phyloP scores from a whole-genome alignment of 2,797 vertebrate species.

The Ptychadena robeensis region DNA sequence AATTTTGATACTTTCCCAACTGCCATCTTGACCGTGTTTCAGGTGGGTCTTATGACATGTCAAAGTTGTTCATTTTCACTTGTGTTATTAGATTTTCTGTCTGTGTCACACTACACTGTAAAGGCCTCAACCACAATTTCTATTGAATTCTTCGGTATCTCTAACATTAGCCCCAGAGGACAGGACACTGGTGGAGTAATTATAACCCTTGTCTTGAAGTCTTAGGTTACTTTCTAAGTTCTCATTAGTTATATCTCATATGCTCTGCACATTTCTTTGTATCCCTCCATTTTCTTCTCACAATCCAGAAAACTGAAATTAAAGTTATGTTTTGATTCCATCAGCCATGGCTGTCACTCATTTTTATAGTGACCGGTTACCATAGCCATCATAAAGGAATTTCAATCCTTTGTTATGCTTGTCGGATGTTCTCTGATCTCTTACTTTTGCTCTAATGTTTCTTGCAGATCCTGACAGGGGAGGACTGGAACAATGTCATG shows the following conservation, averaged over 20 bases:
- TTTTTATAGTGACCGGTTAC: no score
- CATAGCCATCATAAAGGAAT: background rate
- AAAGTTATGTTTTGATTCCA: background rate
- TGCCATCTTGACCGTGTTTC: conserved; percentile 95
- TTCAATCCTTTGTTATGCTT: background rate
- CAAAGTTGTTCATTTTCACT: no score
- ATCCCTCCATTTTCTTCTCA: no score
- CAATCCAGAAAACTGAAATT: background rate
- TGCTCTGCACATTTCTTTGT: no score
- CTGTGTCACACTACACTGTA: background rate
- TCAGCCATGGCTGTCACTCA: no score
- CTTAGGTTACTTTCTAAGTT: no score
- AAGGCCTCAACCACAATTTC: background rate
- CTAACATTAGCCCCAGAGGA: no score
- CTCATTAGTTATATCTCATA: no score
- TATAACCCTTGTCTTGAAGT: background rate
- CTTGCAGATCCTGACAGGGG: conserved; percentile 89
- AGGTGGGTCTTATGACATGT: conserved; percentile 75
- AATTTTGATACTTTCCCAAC: conserved; percentile 97
- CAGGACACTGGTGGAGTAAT: background rate
- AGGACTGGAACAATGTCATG: conserved; percentile 98
- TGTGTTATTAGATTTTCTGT: background rate
- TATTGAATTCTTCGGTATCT: background rate
- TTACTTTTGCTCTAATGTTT: background rate
- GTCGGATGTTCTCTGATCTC: background rate